phyloP scores from a whole-genome alignment of 2,797 vertebrate genomes.

The Poeciliopsis turneri region DNA sequence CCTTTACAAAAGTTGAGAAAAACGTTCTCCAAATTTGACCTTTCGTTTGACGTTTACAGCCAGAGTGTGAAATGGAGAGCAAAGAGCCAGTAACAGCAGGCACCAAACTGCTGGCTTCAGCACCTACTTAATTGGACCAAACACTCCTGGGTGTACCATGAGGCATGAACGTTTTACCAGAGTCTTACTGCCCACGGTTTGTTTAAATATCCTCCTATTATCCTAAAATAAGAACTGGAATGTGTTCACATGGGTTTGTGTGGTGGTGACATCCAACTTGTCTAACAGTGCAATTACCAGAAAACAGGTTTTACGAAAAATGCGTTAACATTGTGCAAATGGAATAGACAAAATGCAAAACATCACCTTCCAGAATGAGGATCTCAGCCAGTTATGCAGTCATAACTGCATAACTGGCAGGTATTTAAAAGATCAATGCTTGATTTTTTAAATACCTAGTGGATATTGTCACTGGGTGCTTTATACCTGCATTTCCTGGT shows the following conservation, averaged over 20 bases:
- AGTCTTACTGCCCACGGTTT: slow-evolving; percentile 35
- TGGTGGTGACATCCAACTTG: slow-evolving; percentile 18
- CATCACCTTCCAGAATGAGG: neutral
- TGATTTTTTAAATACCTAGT: neutral
- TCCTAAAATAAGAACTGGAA: slow-evolving; percentile 25
- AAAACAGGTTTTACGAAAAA: slow-evolving; percentile 15
- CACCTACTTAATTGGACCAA: slow-evolving; percentile 54
- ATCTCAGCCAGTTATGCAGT: neutral
- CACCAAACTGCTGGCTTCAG: slow-evolving; percentile 29
- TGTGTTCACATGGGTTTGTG: slow-evolving; percentile 25
- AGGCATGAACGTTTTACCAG: slow-evolving; percentile 32
- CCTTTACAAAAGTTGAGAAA: neutral
- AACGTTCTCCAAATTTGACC: slow-evolving; percentile 11
- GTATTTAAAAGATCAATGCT: no score
- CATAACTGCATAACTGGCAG: no score
- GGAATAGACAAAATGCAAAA: neutral
- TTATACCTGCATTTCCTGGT: slow-evolving; percentile 1
- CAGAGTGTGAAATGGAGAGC: slow-evolving; percentile 23
- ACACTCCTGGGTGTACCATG: slow-evolving; percentile 36
- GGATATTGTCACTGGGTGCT: neutral
- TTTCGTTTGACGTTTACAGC: slow-evolving; percentile 20
- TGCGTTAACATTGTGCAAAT: neutral
- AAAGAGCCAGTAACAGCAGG: slow-evolving; percentile 29
- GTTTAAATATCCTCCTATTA: slow-evolving; percentile 38
- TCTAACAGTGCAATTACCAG: slow-evolving; percentile 9